A percentile compares a stretch with the other conserved stretches of the same genome.
Evolutionary conservation across 2,888 invertebrate species (phyloP).

Genomic region (Trichogramma evanescens): DNA sequence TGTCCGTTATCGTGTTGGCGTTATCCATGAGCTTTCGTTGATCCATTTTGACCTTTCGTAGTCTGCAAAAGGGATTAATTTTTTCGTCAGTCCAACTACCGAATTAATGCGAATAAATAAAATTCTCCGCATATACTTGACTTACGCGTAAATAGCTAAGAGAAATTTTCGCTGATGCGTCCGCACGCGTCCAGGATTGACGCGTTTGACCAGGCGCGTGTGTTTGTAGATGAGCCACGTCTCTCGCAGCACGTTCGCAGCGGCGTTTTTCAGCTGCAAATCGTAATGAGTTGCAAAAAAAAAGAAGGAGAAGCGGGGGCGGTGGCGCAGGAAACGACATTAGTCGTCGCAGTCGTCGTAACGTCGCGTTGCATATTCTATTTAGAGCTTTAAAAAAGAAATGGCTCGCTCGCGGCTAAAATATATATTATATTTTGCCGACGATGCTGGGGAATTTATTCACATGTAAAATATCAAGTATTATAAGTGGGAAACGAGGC

Average conservation of each 20-base stretch:
- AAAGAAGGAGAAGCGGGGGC: not conserved
- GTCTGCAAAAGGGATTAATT: constrained; percentile 53
- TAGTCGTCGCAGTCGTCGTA: no score
- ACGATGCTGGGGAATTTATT: no score
- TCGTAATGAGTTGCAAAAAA: not conserved
- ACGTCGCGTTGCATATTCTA: no score
- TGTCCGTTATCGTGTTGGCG: constrained; percentile 97
- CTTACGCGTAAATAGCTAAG: constrained; percentile 98
- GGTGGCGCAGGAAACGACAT: no score
- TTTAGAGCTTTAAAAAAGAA: no score
- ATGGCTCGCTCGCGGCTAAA: no score
- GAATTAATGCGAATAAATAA: not conserved
- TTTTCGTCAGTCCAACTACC: not conserved
- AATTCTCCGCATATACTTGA: constrained; percentile 30
- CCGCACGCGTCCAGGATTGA: constrained; percentile 91
- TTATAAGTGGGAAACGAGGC: no score
- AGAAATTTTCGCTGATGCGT: constrained; percentile 99
- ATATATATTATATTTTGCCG: no score
- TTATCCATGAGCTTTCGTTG: constrained; percentile 99
- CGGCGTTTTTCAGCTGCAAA: constrained; percentile 95
- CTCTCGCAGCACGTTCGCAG: constrained; percentile 97
- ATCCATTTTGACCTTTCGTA: constrained; percentile 99
- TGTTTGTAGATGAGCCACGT: constrained; percentile 99
- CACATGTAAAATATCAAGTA: no score
- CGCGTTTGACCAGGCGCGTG: constrained; percentile 94